Percentiles rank a stretch among this genome's conserved stretches.
Evolutionary conservation across 2,888 invertebrate genomes (phyloP).

Genomic region (Serripes groenlandicus): DNA sequence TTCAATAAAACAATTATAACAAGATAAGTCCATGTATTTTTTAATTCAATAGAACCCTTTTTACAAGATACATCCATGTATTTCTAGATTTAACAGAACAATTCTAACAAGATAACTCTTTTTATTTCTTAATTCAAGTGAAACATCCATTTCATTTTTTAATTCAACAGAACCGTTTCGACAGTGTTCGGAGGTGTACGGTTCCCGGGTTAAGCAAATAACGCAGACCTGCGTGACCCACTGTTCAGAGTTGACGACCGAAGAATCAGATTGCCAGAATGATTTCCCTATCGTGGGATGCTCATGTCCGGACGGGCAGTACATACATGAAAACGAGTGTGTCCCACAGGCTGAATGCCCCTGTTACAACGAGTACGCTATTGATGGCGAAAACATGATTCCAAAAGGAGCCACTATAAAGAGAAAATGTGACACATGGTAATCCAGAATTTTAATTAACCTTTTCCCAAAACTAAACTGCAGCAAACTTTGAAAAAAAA

Average conservation of each 20-base stretch:
- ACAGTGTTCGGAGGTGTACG: no score
- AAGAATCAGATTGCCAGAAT: background rate
- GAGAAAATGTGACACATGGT: constrained; percentile 8
- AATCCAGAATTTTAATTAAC: background rate
- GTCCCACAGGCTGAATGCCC: background rate
- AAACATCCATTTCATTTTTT: no score
- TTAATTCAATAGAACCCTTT: no score
- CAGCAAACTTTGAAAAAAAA: background rate
- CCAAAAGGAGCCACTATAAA: background rate
- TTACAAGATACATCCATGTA: no score
- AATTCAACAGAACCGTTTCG: no score
- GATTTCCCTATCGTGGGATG: background rate
- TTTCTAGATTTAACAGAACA: no score
- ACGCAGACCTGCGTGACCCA: background rate
- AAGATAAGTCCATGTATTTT: no score
- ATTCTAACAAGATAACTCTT: no score
- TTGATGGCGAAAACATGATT: background rate
- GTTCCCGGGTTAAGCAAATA: no score
- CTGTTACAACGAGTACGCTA: background rate
- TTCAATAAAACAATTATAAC: no score
- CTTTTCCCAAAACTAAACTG: background rate
- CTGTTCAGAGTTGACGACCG: background rate
- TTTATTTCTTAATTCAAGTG: no score
- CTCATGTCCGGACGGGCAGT: background rate
- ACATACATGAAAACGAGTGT: background rate